Evolutionary conservation across 1,140 invertebrate species (phyloP), one percentile per base, ranked within the genome.

Genomic region (Drosophila asahinai): DNA sequence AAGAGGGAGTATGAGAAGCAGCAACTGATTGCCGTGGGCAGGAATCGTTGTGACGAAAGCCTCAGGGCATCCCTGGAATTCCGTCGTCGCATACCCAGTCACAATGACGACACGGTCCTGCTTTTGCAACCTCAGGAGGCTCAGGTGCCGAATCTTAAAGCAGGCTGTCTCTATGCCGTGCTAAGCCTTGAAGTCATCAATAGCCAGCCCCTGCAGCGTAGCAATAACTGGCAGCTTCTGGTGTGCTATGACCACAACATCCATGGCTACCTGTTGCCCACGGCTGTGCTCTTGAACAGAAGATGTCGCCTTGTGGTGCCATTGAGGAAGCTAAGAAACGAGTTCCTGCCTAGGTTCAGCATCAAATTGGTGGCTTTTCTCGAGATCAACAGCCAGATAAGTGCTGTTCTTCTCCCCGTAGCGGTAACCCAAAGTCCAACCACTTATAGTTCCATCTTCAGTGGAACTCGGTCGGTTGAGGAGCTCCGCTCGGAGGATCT

Each of bases 1-100:
- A 58, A 89, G 15, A 42, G 42, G 6, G 91, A 92, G 42, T 74
- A 70, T 22, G 52, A 81, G 52, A 86, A 86, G 7, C 91, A 92
- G 47, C 79, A 92, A 42, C 48, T 92, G 0, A 49, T 92, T 15
- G 74, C 83, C 3, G 61, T 92, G 17, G 67, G 62, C 7, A 67
- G 48, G 19, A 77, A 80, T 54, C 40, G 55, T 7, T 42, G 63
- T 5, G 22, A 19, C 2, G 43, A 43, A 2, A 7, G 49, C 4
- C 25, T 84, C 5, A 38, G 74, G 57, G 58, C 72, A 2, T 42
- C 43, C 0, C 11, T 89, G 1, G 66, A 79, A 17, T 92, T 70
- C 47, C 59, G 60, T 19, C 30, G 72, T 0, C 55, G 78, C 2
- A 9, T 91, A 33, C 91, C 91, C 4, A 14, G 11, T 5, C 40